phyloP scores from a whole-genome alignment of 1,140 invertebrate species.

The Heterodera carotae region DNA sequence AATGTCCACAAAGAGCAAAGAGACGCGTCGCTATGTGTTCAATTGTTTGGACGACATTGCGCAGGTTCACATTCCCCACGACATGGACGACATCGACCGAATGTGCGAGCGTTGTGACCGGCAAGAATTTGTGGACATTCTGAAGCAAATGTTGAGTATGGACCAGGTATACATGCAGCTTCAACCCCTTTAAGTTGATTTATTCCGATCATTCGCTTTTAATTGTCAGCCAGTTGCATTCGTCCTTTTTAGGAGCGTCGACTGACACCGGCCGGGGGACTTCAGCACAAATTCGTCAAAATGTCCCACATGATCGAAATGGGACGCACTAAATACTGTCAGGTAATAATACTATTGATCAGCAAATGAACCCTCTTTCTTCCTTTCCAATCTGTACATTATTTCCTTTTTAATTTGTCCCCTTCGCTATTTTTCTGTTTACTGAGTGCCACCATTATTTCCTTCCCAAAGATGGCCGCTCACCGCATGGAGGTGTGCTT shows the following conservation, averaged over 20 bases:
- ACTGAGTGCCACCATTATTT: not conserved
- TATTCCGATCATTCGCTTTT: not conserved
- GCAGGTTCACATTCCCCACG: conserved; percentile 68
- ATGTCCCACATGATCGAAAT: conserved; percentile 57
- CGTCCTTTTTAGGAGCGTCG: conserved; percentile 42
- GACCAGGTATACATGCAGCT: conserved; percentile 50
- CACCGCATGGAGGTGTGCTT: conserved; percentile 57
- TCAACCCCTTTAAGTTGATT: not conserved
- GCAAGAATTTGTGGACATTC: conserved; percentile 60
- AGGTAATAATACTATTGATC: conserved; percentile 11
- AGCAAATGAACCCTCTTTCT: no score
- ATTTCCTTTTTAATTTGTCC: conserved; percentile 15
- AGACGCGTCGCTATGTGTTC: conserved; percentile 98
- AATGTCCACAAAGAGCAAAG: conserved; percentile 97
- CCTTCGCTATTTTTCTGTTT: conserved; percentile 14
- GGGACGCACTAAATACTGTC: conserved; percentile 54
- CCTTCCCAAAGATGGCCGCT: conserved; percentile 37
- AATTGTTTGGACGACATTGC: conserved; percentile 99
- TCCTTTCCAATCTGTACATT: no score
- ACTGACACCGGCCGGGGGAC: conserved; percentile 53
- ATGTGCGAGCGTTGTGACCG: conserved; percentile 56
- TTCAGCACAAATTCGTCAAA: conserved; percentile 61
- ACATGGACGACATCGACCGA: conserved; percentile 52
- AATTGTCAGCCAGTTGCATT: not conserved
- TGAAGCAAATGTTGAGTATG: conserved; percentile 63